A percentile compares a stretch with the other conserved stretches of the same genome.
Conservation (phyloP, 2,888 invertebrate species). For the Keiferia lycopersicella region DNA sequence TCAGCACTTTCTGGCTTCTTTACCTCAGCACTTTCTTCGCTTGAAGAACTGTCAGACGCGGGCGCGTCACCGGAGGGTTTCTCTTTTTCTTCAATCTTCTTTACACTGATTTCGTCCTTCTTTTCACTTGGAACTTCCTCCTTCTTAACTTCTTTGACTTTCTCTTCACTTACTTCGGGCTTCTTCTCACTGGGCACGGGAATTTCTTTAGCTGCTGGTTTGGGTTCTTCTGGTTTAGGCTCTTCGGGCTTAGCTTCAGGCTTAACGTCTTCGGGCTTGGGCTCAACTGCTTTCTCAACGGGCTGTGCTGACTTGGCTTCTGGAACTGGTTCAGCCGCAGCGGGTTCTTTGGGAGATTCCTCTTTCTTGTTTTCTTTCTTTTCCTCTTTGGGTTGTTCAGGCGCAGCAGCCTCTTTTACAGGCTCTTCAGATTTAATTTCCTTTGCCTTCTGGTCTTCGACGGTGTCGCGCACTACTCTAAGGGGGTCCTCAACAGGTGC, state of each 20-base stretch:
- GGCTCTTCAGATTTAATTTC: constrained; percentile 33
- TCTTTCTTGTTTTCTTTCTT: constrained; percentile 39
- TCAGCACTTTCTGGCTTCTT: constrained; percentile 43
- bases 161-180: constrained; percentile 35
- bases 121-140: constrained; percentile 32
- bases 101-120: constrained; percentile 35
- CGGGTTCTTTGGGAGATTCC: constrained; percentile 25
- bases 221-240: constrained; percentile 26
- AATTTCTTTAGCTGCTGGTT: constrained; percentile 18
- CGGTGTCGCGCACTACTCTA: constrained; percentile 66
- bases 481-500: constrained; percentile 48
- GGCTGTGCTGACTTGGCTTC: constrained; percentile 18
- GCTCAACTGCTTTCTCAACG: constrained; percentile 32
- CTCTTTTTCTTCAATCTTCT: constrained; percentile 42
- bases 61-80: constrained; percentile 48
- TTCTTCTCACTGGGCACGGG: constrained; percentile 27
- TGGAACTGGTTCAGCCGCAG: constrained; percentile 23
- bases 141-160: constrained; percentile 37
- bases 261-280: constrained; percentile 32
- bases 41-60: constrained; percentile 40
- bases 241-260: constrained; percentile 27
- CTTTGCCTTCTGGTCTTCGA: constrained; percentile 54
- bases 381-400: constrained; percentile 39
- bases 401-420: constrained; percentile 37
- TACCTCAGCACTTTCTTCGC: constrained; percentile 49